phyloP scores from a whole-genome alignment of 2,888 invertebrate species.

The Stegana nigrithorax region DNA sequence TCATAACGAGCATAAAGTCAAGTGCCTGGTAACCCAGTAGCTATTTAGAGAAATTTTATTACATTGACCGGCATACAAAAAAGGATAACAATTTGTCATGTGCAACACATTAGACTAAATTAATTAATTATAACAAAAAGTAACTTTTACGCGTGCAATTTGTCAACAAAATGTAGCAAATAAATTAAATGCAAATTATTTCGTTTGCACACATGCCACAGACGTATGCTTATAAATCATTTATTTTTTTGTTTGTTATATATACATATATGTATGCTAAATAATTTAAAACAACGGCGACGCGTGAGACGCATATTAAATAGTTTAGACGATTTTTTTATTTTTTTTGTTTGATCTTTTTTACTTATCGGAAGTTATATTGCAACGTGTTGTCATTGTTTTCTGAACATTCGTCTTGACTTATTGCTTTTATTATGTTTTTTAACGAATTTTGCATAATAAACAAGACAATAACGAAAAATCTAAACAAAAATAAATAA shows the following conservation, averaged over 20 bases:
- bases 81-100: no score
- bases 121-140: no score
- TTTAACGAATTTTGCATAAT: conserved; percentile 1
- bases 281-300: neutral
- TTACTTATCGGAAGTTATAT: conserved; percentile 51
- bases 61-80: no score
- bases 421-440: conserved; percentile 21
- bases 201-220: no score
- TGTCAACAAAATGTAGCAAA: neutral
- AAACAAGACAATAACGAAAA: neutral
- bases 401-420: conserved; percentile 8
- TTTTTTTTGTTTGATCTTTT: no score
- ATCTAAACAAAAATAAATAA: neutral
- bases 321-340: neutral
- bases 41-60: no score
- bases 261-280: neutral
- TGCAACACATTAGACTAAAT: no score
- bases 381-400: conserved; percentile 48
- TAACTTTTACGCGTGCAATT: no score
- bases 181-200: neutral
- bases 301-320: conserved; percentile 2
- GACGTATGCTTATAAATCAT: no score
- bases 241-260: neutral
- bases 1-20: no score
- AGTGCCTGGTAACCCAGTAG: no score